Conservation (phyloP, 1,140 invertebrate genomes). For the roundworm (Caenorhabditis elegans) region WBcel235 BX284604.4:5209001-5209500, state of each 20-base stretch:
- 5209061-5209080: not conserved
- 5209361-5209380: not conserved
- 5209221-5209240: not conserved
- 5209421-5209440: not conserved
- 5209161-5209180: not conserved
- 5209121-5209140: too few relatives aligned
- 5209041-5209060: not conserved
- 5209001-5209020: not conserved
- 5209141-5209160: not conserved
- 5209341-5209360: not conserved
- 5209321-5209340: too few relatives aligned
- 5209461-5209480: not conserved
- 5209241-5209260: not conserved
- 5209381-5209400: not conserved
- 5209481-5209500: not conserved
- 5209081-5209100: constrained; percentile 3
- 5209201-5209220: not conserved
- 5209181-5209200: not conserved
- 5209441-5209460: not conserved
- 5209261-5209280: not conserved
- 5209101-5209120: not conserved
- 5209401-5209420: not conserved
- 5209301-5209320: too few relatives aligned
- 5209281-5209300: too few relatives aligned
- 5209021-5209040: not conserved